Evolutionary conservation across 2,113 vertebrate genomes (phyloP).

Genomic region (Caranx ignobilis): DNA sequence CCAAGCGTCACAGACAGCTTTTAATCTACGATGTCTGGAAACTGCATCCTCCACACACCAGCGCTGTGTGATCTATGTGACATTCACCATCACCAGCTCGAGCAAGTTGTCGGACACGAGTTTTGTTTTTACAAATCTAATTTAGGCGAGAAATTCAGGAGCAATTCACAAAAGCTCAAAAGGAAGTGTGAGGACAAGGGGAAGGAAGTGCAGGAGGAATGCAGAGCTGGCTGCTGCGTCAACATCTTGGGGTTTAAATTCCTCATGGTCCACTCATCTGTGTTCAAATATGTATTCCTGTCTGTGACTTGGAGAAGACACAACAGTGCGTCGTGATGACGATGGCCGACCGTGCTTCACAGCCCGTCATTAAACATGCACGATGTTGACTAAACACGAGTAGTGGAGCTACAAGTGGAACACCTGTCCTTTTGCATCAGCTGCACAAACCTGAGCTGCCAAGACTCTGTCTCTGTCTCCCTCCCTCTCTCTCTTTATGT

Average conservation of each 20-base stretch:
- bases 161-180: slow-evolving; percentile 28
- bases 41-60: slow-evolving; percentile 10
- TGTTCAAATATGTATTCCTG: neutral
- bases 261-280: neutral
- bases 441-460: slow-evolving; percentile 1
- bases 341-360: neutral
- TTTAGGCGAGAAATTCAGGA: slow-evolving; percentile 49
- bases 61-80: slow-evolving; percentile 14
- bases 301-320: neutral
- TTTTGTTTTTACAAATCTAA: slow-evolving; percentile 21
- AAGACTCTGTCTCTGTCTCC: neutral
- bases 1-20: neutral
- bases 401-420: slow-evolving; percentile 1
- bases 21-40: neutral
- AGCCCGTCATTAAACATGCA: slow-evolving; percentile 20
- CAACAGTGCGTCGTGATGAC: neutral
- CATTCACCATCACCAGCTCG: neutral
- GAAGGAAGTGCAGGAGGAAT: slow-evolving; percentile 33
- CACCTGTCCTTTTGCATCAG: slow-evolving; percentile 47
- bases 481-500: slow-evolving; percentile 1
- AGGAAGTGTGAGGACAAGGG: slow-evolving; percentile 15
- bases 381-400: slow-evolving; percentile 12
- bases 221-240: slow-evolving; percentile 30
- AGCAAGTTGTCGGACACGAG: slow-evolving; percentile 22
- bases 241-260: slow-evolving; percentile 22